A percentile compares a stretch with the other conserved stretches of the same genome.
Conservation (phyloP, 2,888 invertebrate species). For the Pristionchus maxplancki region DNA sequence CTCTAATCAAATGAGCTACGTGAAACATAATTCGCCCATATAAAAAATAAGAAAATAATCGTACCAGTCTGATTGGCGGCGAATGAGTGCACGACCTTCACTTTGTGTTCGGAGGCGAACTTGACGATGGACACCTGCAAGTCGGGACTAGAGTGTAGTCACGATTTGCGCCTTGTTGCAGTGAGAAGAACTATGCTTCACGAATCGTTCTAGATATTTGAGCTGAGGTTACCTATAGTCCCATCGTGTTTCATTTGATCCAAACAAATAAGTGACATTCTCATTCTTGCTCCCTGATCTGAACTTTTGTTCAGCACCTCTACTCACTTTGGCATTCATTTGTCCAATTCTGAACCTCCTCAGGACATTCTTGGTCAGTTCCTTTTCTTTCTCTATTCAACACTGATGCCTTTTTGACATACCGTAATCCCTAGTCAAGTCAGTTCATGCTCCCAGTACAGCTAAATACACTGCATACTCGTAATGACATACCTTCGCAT, state of each 20-base stretch:
- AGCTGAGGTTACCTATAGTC: background rate
- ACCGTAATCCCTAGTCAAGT: too few species aligned
- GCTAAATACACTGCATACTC: too few species aligned
- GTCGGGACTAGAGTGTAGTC: background rate
- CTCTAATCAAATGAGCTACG: background rate
- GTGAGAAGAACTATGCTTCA: too few species aligned
- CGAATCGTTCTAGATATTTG: background rate
- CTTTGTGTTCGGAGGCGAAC: conserved; percentile 68
- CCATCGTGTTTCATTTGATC: too few species aligned
- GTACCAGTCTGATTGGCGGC: conserved; percentile 53
- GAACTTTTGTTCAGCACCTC: too few species aligned
- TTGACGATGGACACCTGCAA: conserved; percentile 63
- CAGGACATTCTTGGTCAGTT: conserved; percentile 63
- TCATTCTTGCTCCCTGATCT: too few species aligned
- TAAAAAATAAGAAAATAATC: background rate
- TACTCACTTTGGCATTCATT: conserved; percentile 33
- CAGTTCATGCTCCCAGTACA: too few species aligned
- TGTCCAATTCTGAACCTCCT: conserved; percentile 62
- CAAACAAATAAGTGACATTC: too few species aligned
- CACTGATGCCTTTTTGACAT: too few species aligned
- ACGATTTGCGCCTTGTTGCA: too few species aligned
- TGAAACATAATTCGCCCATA: background rate
- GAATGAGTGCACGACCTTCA: conserved; percentile 65
- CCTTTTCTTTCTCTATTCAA: too few species aligned
- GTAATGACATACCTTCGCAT: background rate